A percentile compares a stretch with the other conserved stretches of the same genome.
Evolutionary conservation across 2,113 vertebrate genomes (phyloP).

Genomic region (Gobio gobio): DNA sequence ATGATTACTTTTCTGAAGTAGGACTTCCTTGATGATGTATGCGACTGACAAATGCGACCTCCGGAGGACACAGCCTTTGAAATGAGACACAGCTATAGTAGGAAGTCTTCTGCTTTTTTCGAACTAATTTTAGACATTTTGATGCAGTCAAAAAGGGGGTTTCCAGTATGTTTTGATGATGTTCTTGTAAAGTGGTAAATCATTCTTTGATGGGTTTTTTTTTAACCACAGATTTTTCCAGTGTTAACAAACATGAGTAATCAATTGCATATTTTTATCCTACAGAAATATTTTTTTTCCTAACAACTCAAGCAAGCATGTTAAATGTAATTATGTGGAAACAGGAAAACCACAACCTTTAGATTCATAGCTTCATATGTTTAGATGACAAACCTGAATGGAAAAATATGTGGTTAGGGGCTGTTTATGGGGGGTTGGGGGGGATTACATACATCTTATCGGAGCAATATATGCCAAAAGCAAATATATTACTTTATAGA

Average conservation of each 20-base stretch:
- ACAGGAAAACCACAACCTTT: slow-evolving; percentile 3
- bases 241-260: background rate
- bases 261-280: background rate
- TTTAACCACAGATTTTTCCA: slow-evolving; percentile 18
- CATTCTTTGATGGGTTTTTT: background rate
- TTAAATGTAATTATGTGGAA: background rate
- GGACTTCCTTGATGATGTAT: too few relatives aligned
- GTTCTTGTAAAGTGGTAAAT: background rate
- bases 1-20: too few relatives aligned
- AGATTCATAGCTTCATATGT: background rate
- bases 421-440: background rate
- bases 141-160: background rate
- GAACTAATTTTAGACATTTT: background rate
- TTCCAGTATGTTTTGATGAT: background rate
- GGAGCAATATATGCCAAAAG: too few relatives aligned
- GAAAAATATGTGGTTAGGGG: background rate
- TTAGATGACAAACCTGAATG: background rate
- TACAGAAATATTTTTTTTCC: too few relatives aligned
- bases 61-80: too few relatives aligned
- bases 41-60: too few relatives aligned
- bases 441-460: background rate
- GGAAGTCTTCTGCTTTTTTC: slow-evolving; percentile 2
- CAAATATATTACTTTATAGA: too few relatives aligned
- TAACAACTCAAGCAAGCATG: background rate
- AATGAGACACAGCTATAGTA: too few relatives aligned